phyloP scores from a whole-genome alignment of 64 coral and sea anemone species.

The Montipora sp. region DNA sequence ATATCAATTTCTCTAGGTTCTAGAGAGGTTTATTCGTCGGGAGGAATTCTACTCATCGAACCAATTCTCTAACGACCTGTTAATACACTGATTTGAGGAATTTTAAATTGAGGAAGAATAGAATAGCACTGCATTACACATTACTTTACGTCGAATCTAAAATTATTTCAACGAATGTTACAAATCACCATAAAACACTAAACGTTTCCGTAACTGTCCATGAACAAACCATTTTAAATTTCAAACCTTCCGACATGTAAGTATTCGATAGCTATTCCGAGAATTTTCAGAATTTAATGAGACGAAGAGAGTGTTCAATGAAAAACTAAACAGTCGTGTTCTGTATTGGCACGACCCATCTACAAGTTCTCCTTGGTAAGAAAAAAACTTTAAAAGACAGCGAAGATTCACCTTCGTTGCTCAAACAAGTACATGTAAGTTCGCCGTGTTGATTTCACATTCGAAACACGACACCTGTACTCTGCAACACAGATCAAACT shows the following conservation, averaged over 20 bases:
- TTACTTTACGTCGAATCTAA: background rate
- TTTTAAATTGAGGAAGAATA: background rate
- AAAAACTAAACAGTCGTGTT: background rate
- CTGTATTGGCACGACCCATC: too few relatives aligned
- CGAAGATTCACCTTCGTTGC: background rate
- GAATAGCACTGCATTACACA: background rate
- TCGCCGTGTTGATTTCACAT: background rate
- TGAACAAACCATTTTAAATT: background rate
- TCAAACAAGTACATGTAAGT: too few relatives aligned
- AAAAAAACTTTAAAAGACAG: too few relatives aligned
- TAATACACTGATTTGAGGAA: background rate
- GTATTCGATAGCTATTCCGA: constrained; percentile 1
- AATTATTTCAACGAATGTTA: background rate
- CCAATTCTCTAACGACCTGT: too few relatives aligned
- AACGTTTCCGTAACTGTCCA: background rate
- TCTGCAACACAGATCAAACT: constrained; percentile 12
- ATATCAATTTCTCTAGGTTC: too few relatives aligned
- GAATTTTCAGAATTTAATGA: constrained; percentile 29
- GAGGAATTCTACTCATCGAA: too few relatives aligned
- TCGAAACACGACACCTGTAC: constrained; percentile 18
- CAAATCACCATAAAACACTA: background rate
- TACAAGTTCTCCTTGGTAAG: too few relatives aligned
- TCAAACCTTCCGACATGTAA: background rate
- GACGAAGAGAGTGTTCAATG: background rate
- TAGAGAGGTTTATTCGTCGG: too few relatives aligned